phyloP scores from a whole-genome alignment of 2,113 vertebrate genomes.

The Corynorhinus townsendii region DNA sequence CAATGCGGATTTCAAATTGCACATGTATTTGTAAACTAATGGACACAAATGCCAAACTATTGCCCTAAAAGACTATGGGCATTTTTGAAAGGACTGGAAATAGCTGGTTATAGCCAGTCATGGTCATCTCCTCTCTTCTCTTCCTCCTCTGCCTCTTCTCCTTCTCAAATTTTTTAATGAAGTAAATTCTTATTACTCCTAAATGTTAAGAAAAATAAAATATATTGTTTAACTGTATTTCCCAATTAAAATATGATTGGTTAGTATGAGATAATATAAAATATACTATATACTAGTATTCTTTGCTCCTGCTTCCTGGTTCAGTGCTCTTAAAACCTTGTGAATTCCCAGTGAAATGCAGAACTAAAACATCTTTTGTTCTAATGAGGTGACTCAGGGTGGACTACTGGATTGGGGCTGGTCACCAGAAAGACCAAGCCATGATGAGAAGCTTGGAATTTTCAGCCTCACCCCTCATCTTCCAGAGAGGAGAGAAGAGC shows the following conservation, averaged over 20 bases:
- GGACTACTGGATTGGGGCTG: not conserved
- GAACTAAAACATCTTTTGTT: not conserved
- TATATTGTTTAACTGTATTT: not conserved
- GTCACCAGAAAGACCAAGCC: not conserved
- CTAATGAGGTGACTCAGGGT: too few relatives aligned
- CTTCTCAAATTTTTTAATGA: not conserved
- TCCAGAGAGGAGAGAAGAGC: not conserved
- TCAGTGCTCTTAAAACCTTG: not conserved
- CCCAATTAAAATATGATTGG: not conserved
- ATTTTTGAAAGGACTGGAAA: not conserved
- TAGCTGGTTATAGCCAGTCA: not conserved
- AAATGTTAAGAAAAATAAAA: not conserved
- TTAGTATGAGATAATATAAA: not conserved
- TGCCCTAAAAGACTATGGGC: not conserved
- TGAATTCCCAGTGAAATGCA: not conserved
- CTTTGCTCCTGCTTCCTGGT: not conserved
- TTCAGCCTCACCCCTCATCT: not conserved
- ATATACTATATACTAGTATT: not conserved
- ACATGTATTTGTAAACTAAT: not conserved
- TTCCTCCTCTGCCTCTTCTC: not conserved
- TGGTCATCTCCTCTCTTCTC: fast-evolving
- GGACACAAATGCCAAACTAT: not conserved
- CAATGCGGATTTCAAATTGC: not conserved
- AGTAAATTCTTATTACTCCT: not conserved
- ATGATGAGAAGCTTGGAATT: not conserved